Percentiles rank a stretch among this genome's conserved stretches.
Conservation (phyloP, 1,140 invertebrate genomes). For the Trialeurodes vaporariorum region DNA sequence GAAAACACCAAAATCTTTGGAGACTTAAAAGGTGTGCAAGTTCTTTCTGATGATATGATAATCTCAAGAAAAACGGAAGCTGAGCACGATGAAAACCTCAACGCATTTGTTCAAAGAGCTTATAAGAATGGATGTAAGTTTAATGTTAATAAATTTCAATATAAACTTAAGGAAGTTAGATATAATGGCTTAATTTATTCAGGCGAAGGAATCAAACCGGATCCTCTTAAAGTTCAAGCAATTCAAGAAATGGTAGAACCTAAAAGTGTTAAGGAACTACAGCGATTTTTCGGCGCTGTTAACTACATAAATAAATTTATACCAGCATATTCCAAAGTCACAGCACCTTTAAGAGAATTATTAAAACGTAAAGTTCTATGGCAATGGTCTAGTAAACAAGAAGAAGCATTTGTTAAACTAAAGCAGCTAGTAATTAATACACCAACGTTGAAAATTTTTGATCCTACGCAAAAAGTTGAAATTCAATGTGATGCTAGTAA, state of each 20-base stretch:
- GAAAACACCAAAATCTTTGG: too few species aligned
- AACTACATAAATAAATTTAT: constrained; percentile 28
- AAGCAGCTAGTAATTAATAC: constrained; percentile 6
- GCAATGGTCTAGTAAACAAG: constrained; percentile 18
- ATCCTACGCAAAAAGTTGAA: constrained; percentile 21
- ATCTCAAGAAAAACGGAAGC: too few species aligned
- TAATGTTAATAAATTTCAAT: constrained; percentile 30
- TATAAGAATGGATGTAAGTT: constrained; percentile 26
- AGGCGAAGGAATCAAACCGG: constrained; percentile 27
- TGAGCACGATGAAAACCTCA: constrained; percentile 14
- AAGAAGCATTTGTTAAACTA: constrained; percentile 5
- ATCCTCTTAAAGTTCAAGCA: constrained; percentile 31
- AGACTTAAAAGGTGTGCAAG: too few species aligned
- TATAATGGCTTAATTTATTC: constrained; percentile 32
- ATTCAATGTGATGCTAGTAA: constrained; percentile 29
- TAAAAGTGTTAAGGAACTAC: constrained; percentile 26
- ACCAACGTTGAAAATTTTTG: constrained; percentile 20
- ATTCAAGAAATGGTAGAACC: constrained; percentile 29
- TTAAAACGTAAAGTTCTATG: constrained; percentile 19
- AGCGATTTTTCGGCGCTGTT: constrained; percentile 30
- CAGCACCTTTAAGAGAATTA: constrained; percentile 18
- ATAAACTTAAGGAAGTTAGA: constrained; percentile 20
- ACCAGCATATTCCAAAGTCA: constrained; percentile 19
- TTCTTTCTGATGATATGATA: too few species aligned
- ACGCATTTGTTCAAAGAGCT: constrained; percentile 13